phyloP scores from a whole-genome alignment of 2,797 vertebrate species.

The Masticophis lateralis region DNA sequence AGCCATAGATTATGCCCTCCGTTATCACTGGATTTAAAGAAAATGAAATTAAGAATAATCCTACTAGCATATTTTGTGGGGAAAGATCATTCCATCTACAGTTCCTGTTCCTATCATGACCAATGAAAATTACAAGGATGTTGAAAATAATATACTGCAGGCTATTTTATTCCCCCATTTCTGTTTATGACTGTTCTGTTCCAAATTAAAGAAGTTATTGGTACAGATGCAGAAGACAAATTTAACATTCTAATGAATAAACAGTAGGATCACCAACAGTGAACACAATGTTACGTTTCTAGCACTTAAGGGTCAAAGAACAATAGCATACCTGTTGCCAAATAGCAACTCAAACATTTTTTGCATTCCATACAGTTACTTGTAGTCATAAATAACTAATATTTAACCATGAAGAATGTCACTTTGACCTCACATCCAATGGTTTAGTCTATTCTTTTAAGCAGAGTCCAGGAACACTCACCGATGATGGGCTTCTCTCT shows the following conservation, averaged over 20 bases:
- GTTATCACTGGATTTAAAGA: not conserved
- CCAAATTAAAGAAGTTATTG: not conserved
- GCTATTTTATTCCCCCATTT: not conserved
- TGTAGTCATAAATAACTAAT: slow-evolving; percentile 27
- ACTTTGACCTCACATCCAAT: slow-evolving; percentile 13
- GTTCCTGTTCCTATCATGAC: not conserved
- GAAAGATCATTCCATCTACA: not conserved
- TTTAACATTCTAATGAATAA: not conserved
- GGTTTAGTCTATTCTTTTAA: slow-evolving; percentile 1
- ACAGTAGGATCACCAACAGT: not conserved
- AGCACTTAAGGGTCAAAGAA: slow-evolving; percentile 17
- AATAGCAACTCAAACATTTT: slow-evolving; percentile 22
- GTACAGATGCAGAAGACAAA: not conserved
- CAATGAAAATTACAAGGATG: not conserved
- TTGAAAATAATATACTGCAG: not conserved
- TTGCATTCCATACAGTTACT: slow-evolving; percentile 25
- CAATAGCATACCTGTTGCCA: slow-evolving; percentile 23
- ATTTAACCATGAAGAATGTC: slow-evolving; percentile 11
- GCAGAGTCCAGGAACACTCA: not conserved
- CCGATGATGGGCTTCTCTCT: not conserved
- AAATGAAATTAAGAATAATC: not conserved
- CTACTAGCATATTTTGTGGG: not conserved
- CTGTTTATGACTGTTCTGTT: not conserved
- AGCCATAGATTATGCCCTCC: not conserved
- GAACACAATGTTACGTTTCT: not conserved